A percentile compares a stretch with the other conserved stretches of the same genome.
Evolutionary conservation across 2,113 vertebrate genomes (phyloP).

Genomic region (Cervus canadensis): DNA sequence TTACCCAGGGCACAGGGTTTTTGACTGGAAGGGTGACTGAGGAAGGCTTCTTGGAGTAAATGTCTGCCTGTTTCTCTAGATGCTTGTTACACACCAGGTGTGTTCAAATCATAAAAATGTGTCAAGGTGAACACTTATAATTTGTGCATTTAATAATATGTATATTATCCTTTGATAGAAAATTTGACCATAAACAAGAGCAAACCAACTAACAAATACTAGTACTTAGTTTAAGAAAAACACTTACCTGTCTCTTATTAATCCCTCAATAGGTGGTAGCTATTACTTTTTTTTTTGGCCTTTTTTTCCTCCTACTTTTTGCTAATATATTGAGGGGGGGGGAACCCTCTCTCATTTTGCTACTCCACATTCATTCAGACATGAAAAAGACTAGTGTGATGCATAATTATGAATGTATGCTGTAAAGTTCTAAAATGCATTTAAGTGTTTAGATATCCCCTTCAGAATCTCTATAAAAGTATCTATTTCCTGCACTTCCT

Average conservation of each 20-base stretch:
- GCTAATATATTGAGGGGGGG: neutral
- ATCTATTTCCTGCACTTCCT: neutral
- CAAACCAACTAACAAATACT: neutral
- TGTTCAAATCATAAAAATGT: neutral
- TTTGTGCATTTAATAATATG: neutral
- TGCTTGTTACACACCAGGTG: neutral
- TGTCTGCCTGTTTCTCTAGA: neutral
- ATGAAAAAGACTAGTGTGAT: neutral
- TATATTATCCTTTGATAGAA: neutral
- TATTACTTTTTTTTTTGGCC: neutral
- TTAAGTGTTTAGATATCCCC: conserved; percentile 9
- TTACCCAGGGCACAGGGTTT: too few relatives aligned
- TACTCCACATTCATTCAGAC: neutral
- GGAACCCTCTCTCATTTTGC: neutral
- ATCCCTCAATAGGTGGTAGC: neutral
- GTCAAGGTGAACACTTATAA: neutral
- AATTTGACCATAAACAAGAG: neutral
- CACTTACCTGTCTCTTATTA: neutral
- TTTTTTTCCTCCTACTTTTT: neutral
- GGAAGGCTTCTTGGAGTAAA: neutral
- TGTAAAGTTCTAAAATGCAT: conserved; percentile 12
- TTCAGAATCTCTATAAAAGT: conserved; percentile 21
- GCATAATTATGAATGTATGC: neutral
- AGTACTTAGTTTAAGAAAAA: neutral
- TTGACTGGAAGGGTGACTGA: neutral